Evolutionary conservation across 1,140 invertebrate genomes (phyloP).

Genomic region (Druon quercuslanigerum): DNA sequence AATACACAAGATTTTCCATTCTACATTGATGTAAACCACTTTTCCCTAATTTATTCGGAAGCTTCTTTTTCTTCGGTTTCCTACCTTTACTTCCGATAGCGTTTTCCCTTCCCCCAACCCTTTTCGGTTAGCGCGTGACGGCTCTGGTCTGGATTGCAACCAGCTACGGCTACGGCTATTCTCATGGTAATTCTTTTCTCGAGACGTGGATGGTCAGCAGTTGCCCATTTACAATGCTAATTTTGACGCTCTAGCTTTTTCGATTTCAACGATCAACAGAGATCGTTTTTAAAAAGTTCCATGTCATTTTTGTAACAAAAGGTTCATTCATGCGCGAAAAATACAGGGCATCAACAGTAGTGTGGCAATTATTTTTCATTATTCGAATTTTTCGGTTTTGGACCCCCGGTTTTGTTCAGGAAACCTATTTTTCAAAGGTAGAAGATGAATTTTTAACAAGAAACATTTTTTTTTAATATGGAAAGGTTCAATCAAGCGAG

Average conservation of each 20-base stretch:
- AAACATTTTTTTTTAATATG: no score
- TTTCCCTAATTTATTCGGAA: slow-evolving; percentile 27
- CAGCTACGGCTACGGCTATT: slow-evolving; percentile 45
- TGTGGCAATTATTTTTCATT: no score
- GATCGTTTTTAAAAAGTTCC: slow-evolving; percentile 20
- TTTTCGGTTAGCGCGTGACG: slow-evolving; percentile 33
- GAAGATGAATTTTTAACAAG: no score
- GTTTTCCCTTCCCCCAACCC: not conserved
- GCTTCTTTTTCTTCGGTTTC: slow-evolving; percentile 19
- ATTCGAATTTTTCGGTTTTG: no score
- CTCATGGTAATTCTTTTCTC: slow-evolving; percentile 57
- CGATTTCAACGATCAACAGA: not conserved
- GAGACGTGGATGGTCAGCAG: slow-evolving; percentile 48
- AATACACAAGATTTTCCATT: slow-evolving; percentile 5
- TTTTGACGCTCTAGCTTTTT: slow-evolving; percentile 38
- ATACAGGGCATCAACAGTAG: no score
- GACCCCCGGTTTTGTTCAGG: no score
- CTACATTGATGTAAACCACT: slow-evolving; percentile 19
- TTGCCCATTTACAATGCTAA: slow-evolving; percentile 58
- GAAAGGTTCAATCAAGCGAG: no score
- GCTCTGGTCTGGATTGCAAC: slow-evolving; percentile 40
- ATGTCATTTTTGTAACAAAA: not conserved
- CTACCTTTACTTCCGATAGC: slow-evolving; percentile 38
- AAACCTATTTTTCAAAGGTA: no score
- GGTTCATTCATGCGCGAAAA: not conserved